Conservation (phyloP, 1,140 invertebrate genomes). For the Drosophila melanica region DNA sequence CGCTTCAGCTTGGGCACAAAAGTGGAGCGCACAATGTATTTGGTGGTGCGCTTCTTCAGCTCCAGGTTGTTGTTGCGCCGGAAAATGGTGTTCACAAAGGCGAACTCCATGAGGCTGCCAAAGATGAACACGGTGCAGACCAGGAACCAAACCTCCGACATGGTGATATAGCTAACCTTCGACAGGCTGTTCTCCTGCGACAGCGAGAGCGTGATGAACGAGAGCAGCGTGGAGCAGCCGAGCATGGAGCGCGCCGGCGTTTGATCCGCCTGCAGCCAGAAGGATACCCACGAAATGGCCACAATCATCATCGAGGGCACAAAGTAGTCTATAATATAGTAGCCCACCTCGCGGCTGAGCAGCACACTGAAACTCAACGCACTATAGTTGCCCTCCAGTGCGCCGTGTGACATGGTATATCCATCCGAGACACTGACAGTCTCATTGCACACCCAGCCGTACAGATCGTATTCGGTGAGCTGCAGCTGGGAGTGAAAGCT, state of each 20-base stretch:
- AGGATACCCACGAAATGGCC: conserved; percentile 95
- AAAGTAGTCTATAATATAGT: conserved; percentile 95
- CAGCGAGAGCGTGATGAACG: conserved; percentile 93
- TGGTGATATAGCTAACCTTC: conserved; percentile 94
- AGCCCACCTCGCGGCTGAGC: conserved; percentile 91
- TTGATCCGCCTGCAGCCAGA: conserved; percentile 94
- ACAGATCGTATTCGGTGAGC: conserved; percentile 90
- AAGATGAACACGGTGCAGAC: conserved; percentile 93
- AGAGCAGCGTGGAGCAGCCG: conserved; percentile 91
- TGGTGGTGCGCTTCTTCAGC: conserved; percentile 92
- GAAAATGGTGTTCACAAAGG: conserved; percentile 95
- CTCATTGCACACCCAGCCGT: conserved; percentile 88
- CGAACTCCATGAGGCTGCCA: conserved; percentile 94
- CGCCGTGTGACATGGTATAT: conserved; percentile 87
- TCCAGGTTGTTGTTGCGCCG: conserved; percentile 91
- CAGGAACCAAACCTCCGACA: conserved; percentile 94
- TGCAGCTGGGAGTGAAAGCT: conserved; percentile 90
- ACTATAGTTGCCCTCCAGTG: conserved; percentile 92
- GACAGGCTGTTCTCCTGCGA: conserved; percentile 91
- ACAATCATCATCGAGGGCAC: conserved; percentile 95
- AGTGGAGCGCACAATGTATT: conserved; percentile 92
- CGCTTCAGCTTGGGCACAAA: conserved; percentile 90
- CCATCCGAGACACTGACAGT: conserved; percentile 85
- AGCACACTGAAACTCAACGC: conserved; percentile 91
- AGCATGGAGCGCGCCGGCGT: conserved; percentile 91